A percentile compares a stretch with the other conserved stretches of the same genome.
Conservation (phyloP, 2,888 invertebrate species). For the Alentia gelatinosa region DNA sequence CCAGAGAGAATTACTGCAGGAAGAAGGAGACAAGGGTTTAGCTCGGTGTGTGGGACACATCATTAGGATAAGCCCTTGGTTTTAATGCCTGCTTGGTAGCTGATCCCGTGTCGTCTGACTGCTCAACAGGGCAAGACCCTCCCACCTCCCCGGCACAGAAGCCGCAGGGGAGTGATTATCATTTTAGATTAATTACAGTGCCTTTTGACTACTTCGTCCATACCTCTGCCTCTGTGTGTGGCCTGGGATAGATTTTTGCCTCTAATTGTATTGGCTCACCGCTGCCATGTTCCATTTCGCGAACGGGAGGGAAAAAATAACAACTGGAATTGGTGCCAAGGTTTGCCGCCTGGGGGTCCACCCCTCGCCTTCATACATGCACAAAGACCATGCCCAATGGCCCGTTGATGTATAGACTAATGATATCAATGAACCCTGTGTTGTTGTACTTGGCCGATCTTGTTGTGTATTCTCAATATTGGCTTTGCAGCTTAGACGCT, state of each 20-base stretch:
- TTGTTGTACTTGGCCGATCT: constrained; percentile 47
- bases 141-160: no score
- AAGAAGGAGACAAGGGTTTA: no score
- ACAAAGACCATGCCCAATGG: not conserved
- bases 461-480: constrained; percentile 21
- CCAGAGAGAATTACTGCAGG: no score
- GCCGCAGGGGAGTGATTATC: not conserved
- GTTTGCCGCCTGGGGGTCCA: not conserved
- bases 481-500: not conserved
- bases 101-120: no score
- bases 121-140: no score
- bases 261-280: not conserved
- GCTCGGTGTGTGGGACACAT: not conserved
- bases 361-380: not conserved
- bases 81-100: no score
- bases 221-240: not conserved
- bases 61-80: not conserved
- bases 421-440: constrained; percentile 31
- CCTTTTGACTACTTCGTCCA: not conserved
- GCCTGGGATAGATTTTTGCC: not conserved
- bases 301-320: not conserved
- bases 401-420: constrained; percentile 29
- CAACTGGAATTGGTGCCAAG: not conserved
- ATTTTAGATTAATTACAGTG: not conserved
- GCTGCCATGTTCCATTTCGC: not conserved